These are phyloP conservation scores for Pegoplata infirma DNA, from an alignment of 2,888 invertebrate genomes.

Conservation along the genomic window DNA sequence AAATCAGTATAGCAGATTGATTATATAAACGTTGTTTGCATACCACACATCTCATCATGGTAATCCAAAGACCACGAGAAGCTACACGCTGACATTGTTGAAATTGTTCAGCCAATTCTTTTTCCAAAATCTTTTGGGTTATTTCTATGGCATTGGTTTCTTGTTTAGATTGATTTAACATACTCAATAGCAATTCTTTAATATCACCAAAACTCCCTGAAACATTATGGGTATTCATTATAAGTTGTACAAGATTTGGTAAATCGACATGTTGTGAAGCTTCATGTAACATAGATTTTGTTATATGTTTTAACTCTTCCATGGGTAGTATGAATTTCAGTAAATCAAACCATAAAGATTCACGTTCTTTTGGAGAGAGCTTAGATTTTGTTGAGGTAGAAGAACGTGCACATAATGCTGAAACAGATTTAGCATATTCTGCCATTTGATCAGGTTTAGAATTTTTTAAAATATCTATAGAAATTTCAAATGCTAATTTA, in stretches of 20 bases:
- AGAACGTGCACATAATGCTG: slow-evolving; percentile 78
- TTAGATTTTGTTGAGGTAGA: slow-evolving; percentile 71
- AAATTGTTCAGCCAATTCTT: slow-evolving; percentile 82
- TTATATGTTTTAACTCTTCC: slow-evolving; percentile 76
- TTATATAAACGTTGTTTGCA: slow-evolving; percentile 75
- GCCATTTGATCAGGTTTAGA: slow-evolving; percentile 65
- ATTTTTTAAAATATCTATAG: slow-evolving; percentile 78
- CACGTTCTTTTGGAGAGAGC: slow-evolving; percentile 77
- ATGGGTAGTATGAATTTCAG: slow-evolving; percentile 77
- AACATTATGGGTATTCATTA: slow-evolving; percentile 79
- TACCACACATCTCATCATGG: slow-evolving; percentile 74
- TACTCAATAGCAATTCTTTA: slow-evolving; percentile 81
- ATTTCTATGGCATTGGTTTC: slow-evolving; percentile 86
- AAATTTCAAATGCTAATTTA: slow-evolving; percentile 84
- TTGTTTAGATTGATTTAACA: slow-evolving; percentile 87
- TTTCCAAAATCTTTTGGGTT: slow-evolving; percentile 82
- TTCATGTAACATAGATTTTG: slow-evolving; percentile 79
- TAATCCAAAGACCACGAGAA: slow-evolving; percentile 75
- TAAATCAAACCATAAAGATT: slow-evolving; percentile 79
- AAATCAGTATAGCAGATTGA: slow-evolving; percentile 69
- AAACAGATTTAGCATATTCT: slow-evolving; percentile 69
- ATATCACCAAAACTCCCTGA: slow-evolving; percentile 82
- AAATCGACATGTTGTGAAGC: slow-evolving; percentile 81
- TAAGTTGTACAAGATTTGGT: slow-evolving; percentile 81
- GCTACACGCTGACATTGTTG: slow-evolving; percentile 69